Evolutionary conservation across 2,797 vertebrate genomes (phyloP).

Genomic region (Sparus aurata): DNA sequence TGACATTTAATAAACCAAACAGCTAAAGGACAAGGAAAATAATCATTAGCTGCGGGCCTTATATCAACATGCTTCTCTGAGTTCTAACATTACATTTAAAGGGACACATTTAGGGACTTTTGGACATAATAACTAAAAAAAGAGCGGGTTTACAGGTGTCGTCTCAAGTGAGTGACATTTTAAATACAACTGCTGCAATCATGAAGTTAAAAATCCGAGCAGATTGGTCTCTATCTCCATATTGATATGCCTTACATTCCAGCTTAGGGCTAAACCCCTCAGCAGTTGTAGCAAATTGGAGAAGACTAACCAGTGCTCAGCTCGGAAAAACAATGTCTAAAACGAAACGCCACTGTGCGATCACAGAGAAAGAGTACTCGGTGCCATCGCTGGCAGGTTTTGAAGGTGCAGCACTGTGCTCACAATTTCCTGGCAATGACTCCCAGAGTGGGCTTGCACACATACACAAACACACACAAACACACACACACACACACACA

Average conservation of each 20-base stretch:
- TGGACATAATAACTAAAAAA: too few species aligned
- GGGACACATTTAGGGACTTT: not conserved
- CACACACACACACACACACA: constrained; percentile 49
- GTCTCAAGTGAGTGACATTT: not conserved
- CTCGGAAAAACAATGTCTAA: constrained; percentile 44
- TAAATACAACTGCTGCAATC: not conserved
- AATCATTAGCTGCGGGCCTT: too few species aligned
- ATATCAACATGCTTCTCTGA: not conserved
- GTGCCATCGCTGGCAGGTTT: constrained; percentile 71
- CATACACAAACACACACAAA: constrained; percentile 32
- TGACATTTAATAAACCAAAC: too few species aligned
- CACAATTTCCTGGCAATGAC: constrained; percentile 80
- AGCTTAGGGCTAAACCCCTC: constrained; percentile 22
- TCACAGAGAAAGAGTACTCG: constrained; percentile 52
- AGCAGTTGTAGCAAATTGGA: constrained; percentile 41
- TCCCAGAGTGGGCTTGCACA: constrained; percentile 60
- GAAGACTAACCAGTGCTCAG: constrained; percentile 43
- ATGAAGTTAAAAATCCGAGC: constrained; percentile 7
- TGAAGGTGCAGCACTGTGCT: constrained; percentile 75
- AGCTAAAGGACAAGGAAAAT: too few species aligned
- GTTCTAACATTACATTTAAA: not conserved
- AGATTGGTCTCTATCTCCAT: constrained; percentile 6
- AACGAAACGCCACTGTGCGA: constrained; percentile 46
- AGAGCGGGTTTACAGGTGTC: not conserved
- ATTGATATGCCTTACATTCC: constrained; percentile 19